Evolutionary conservation across 92 coral and sea anemone species (phyloP), one percentile per base, ranked within the genome.

Genomic region (Epizoanthus ramosus): DNA sequence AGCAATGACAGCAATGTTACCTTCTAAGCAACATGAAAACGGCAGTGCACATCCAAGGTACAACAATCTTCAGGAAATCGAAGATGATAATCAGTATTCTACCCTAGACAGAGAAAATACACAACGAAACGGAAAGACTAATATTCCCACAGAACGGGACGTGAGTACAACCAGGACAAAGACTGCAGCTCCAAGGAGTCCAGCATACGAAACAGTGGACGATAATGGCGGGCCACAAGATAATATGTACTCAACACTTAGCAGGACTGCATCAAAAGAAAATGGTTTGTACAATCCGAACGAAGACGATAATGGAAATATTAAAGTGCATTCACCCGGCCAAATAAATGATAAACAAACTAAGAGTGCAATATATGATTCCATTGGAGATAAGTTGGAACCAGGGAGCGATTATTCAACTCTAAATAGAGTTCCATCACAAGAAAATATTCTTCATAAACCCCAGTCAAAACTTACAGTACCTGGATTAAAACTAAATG

Each of bases 271-370:
- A 61, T 45, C 82, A 41, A 77, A 61, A 59, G 81, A 41, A 41
- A 21, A 76, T 39, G 82, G 59, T 37, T 52, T 77, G 50, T 77
- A 63, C 71, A 77, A 77, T 37, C 82, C 82, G 3, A 23, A 77
- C 23, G 60, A 37, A 61, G 59, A 41, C 22, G 71, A 77, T 61
- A 75, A 35, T 54, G 13, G 35, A 75, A 75, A 59, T 21, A 19
- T 59, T 59, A 69, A 24, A 28, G 23, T 19, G 52, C 13, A 41
- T 10, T 41, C 23, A 14, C 54, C 71, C 71, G 21, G 71, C 58
- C 61, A 60, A 57, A 77, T 63, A 57, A 57, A 39, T 8, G 71
- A 60, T 39, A 77, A 35, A 63, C 70, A 77, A 63, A 47, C 71
- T 63, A 77, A 77, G 61, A 10, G 70, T 16, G 58, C 70, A 21